A percentile compares a stretch with the other conserved stretches of the same genome.
Conservation (phyloP, 2,113 vertebrate species). For the Octodon degus region DNA sequence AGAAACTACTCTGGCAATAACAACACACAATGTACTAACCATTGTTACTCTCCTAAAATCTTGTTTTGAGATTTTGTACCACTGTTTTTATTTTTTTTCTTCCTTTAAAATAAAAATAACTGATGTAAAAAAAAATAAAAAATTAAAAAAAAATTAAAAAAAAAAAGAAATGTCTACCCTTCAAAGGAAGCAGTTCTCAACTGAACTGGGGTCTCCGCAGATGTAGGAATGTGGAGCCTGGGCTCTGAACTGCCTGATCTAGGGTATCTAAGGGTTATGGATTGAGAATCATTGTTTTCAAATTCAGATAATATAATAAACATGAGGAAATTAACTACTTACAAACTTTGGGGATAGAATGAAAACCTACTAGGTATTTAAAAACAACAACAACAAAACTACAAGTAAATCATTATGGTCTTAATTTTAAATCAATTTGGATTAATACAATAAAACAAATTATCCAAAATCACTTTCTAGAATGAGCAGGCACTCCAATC, state of each 20-base stretch:
- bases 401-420: not conserved
- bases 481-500: not conserved
- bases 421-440: not conserved
- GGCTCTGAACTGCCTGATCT: not conserved
- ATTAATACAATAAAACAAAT: not conserved
- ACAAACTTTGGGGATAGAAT: not conserved
- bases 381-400: not conserved
- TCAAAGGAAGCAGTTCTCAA: not conserved
- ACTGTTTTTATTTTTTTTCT: too few relatives aligned
- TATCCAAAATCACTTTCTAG: not conserved
- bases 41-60: too few relatives aligned
- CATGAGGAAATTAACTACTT: not conserved
- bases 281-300: not conserved
- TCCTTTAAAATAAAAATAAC: too few relatives aligned
- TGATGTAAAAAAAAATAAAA: too few relatives aligned
- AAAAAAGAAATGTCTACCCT: not conserved
- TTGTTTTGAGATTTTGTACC: too few relatives aligned
- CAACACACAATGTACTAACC: too few relatives aligned
- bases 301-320: not conserved
- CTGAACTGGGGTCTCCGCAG: not conserved
- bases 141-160: too few relatives aligned
- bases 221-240: not conserved
- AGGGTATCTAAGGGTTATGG: not conserved
- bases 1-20: too few relatives aligned
- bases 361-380: not conserved